Percentiles rank a stretch among this genome's conserved stretches.
These are phyloP conservation scores for Nannobrachium achirus DNA, from an alignment of 2,113 vertebrate genomes.

Conservation along the genomic window DNA sequence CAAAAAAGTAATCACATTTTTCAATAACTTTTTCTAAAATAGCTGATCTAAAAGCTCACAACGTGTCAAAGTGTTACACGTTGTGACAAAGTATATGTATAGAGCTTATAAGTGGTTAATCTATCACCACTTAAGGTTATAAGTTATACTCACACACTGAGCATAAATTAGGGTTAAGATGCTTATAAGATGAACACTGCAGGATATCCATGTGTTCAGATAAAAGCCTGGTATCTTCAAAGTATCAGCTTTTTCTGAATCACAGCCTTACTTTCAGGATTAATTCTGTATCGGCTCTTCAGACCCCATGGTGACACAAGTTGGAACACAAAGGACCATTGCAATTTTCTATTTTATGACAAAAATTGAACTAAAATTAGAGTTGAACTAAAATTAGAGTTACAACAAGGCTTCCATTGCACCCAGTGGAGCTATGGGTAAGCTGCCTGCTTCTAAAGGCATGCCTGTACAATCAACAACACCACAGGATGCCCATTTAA, in stretches of 20 bases:
- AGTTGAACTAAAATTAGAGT: background rate
- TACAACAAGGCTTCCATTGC: background rate
- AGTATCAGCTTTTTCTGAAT: constrained; percentile 19
- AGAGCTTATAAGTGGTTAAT: too few species aligned
- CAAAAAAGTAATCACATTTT: too few species aligned
- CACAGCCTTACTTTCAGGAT: too few species aligned
- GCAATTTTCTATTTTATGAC: too few species aligned
- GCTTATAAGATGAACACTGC: constrained; percentile 16
- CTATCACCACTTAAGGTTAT: too few species aligned
- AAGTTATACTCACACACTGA: too few species aligned
- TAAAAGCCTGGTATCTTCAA: constrained; percentile 25
- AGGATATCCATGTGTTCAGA: constrained; percentile 22
- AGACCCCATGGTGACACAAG: background rate
- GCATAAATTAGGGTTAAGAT: too few species aligned
- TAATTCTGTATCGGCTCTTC: background rate
- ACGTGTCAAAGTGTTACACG: too few species aligned
- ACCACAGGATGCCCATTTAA: constrained; percentile 24
- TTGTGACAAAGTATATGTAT: too few species aligned
- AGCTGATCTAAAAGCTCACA: too few species aligned
- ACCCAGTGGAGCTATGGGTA: background rate
- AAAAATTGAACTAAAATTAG: background rate
- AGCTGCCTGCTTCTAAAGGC: background rate
- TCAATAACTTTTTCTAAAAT: too few species aligned
- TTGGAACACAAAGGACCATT: too few species aligned
- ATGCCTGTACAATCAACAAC: background rate